Percentiles rank a stretch among this genome's conserved stretches.
These are phyloP conservation scores for Crenuchus spilurus DNA, from an alignment of 2,797 vertebrate species.

Conservation along the genomic window DNA sequence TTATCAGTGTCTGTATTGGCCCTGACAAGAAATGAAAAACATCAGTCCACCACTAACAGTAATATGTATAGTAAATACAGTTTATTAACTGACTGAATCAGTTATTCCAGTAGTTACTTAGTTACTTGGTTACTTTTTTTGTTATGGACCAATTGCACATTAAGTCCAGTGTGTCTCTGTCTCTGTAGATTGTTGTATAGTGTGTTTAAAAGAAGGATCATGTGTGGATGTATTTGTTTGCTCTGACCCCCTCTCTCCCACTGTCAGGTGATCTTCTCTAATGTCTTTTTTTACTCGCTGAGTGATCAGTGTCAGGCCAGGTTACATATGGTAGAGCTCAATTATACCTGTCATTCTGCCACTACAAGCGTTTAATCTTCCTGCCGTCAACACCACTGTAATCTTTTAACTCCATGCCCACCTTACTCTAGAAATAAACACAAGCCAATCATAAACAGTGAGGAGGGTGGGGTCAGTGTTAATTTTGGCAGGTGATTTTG, in stretches of 20 bases:
- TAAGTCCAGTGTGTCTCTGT: too few relatives aligned
- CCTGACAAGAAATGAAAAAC: too few relatives aligned
- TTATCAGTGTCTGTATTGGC: too few relatives aligned
- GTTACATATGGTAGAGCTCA: slow-evolving; percentile 37
- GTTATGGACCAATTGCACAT: too few relatives aligned
- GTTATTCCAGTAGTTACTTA: too few relatives aligned
- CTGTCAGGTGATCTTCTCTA: slow-evolving; percentile 4
- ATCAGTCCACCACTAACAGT: too few relatives aligned
- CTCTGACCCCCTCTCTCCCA: background rate
- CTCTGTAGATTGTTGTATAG: background rate
- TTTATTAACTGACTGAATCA: too few relatives aligned
- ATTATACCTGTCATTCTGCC: slow-evolving; percentile 60
- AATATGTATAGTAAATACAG: too few relatives aligned
- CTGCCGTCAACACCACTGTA: slow-evolving; percentile 61
- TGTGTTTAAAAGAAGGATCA: slow-evolving; percentile 12
- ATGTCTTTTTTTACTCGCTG: slow-evolving; percentile 21
- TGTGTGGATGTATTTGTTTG: slow-evolving; percentile 21
- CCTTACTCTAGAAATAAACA: slow-evolving; percentile 40
- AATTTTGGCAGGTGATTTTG: too few relatives aligned
- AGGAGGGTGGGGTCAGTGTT: background rate
- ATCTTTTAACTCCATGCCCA: slow-evolving; percentile 49
- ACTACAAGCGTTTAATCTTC: slow-evolving; percentile 62
- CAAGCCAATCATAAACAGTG: slow-evolving; percentile 17
- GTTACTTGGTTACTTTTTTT: too few relatives aligned
- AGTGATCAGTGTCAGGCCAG: slow-evolving; percentile 30